Evolutionary conservation across 1,140 invertebrate genomes (phyloP).

Genomic region (Paralvinella palmiformis): DNA sequence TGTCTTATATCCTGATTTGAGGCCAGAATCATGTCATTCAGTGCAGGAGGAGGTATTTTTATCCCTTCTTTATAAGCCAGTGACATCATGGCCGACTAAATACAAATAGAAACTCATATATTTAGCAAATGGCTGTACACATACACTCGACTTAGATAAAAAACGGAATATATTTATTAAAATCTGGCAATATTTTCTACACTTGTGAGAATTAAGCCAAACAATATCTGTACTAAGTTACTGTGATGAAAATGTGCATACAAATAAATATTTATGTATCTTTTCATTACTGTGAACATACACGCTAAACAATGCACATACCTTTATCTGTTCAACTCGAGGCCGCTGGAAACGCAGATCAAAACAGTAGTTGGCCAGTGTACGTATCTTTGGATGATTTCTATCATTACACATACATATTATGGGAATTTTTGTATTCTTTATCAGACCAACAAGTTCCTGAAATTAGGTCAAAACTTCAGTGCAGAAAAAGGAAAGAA

Average conservation of each 20-base stretch:
- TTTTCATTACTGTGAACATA: background rate
- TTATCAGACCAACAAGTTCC: conserved; percentile 90
- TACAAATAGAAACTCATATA: background rate
- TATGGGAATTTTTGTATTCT: conserved; percentile 81
- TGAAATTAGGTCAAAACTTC: no score
- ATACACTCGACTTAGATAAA: no score
- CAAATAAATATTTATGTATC: no score
- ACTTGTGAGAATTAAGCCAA: no score
- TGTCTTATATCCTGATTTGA: conserved; percentile 92
- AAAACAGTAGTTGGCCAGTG: conserved; percentile 88
- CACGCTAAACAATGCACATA: conserved; percentile 40
- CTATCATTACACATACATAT: conserved; percentile 99
- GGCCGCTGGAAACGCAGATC: conserved; percentile 84
- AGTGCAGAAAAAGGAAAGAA: no score
- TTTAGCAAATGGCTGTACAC: no score
- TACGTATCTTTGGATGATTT: conserved; percentile 87
- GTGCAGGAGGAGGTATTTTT: conserved; percentile 63
- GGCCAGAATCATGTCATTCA: conserved; percentile 78
- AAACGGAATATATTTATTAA: no score
- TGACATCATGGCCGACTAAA: conserved; percentile 75
- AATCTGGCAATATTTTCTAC: no score
- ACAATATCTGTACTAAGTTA: no score
- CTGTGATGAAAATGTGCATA: no score
- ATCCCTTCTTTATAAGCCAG: conserved; percentile 89
- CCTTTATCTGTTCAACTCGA: conserved; percentile 82